phyloP scores from a whole-genome alignment of 2,797 vertebrate genomes.

The Mallotus villosus region DNA sequence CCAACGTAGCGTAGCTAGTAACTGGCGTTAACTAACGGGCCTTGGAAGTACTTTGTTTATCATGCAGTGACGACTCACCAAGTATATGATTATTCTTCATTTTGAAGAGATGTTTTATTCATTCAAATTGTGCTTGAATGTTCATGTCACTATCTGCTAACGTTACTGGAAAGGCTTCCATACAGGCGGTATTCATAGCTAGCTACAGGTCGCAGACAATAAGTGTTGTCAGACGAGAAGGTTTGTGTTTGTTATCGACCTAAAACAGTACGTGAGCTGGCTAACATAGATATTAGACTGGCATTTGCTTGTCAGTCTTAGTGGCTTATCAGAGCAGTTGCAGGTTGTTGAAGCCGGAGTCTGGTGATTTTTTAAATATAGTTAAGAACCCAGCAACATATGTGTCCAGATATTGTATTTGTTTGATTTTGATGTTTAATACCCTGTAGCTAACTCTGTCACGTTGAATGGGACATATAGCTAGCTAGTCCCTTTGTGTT shows the following conservation, averaged over 20 bases:
- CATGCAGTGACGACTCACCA: slow-evolving; percentile 33
- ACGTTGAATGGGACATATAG: neutral
- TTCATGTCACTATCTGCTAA: neutral
- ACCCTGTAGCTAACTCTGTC: neutral
- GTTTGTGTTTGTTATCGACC: neutral
- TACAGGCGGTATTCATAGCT: neutral
- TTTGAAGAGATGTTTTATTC: slow-evolving; percentile 9
- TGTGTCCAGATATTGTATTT: neutral
- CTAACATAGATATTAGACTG: neutral
- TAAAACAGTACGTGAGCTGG: no score
- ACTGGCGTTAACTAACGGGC: slow-evolving; percentile 30
- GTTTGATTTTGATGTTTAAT: neutral
- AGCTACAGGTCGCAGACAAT: neutral
- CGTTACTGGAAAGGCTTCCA: neutral
- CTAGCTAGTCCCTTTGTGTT: neutral
- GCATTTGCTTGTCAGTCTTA: neutral
- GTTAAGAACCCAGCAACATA: neutral
- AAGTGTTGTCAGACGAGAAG: neutral
- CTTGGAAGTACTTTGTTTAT: slow-evolving; percentile 47
- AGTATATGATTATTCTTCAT: slow-evolving; percentile 16
- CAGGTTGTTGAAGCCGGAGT: neutral
- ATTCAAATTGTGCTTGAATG: slow-evolving; percentile 2
- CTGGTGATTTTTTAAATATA: neutral
- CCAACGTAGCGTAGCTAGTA: neutral
- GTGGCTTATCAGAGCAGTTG: neutral